Evolutionary conservation across 2,797 vertebrate genomes (phyloP), one percentile per base, ranked within the genome.

Genomic region (Adrianichthys oophorus): DNA sequence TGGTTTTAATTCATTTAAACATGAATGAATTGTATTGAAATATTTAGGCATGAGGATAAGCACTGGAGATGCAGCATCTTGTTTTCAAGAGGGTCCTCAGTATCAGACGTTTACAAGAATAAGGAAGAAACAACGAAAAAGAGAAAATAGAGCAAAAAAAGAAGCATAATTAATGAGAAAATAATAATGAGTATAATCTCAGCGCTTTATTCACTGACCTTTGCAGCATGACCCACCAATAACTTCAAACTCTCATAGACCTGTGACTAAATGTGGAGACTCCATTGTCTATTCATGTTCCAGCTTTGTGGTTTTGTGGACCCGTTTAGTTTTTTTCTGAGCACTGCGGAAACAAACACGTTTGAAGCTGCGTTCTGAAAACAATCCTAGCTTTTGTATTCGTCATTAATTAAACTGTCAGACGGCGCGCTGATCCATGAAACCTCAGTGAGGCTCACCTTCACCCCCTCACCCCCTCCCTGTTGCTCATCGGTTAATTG

Each of bases 401-500:
- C 59, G 48, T 47, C 17, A 2, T 37, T 61, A 44, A 59, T 65
- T 56, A 65, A 59, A 59, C 51, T 45, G 23, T 56, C 49, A 14
- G 48, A 43, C 58, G 67, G 15, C 19, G 51, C 48, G 45, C 32
- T 17, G 54, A 64, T 56, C 49, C 32, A 49, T 61, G 66, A 37
- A 56, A 66, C 67, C 60, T 52, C 46, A 23, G 59, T 62, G 23
- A 41, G 19, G 56, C 57, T 68, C 51, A 52, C 59, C 54, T 54
- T 5, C 50, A 21, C 42, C 23, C 15, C 23, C 32, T 3, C 4
- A n/a, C 17, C 14, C 23, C 21, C 42, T 6, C 29, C 16, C 41
- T 41, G 55, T 16, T 48, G 24, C 62, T 74, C 65, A 64, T 78
- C 54, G 49, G 83, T 83, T 90, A 90, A 89, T 89, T 89, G 85